Conservation (phyloP, 2,797 vertebrate genomes). For the Pseudochromis fuscus region DNA sequence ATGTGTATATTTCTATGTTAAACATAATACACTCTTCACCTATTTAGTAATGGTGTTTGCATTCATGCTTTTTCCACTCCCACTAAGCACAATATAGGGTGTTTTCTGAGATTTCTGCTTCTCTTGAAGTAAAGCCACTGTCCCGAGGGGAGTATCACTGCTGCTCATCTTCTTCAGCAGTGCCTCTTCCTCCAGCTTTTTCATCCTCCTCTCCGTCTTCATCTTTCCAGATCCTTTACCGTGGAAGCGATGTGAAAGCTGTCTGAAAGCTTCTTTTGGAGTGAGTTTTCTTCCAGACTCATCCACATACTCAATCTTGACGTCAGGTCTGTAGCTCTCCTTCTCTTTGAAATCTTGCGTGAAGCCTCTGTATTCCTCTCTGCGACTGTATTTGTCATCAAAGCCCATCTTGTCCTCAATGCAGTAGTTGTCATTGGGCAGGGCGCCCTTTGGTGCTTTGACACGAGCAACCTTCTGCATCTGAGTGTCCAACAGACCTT, state of each 20-base stretch:
- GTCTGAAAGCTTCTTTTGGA: constrained; percentile 95
- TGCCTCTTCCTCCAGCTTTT: constrained; percentile 94
- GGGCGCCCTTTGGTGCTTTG: constrained; percentile 86
- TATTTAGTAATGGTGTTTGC: constrained; percentile 85
- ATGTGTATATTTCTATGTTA: constrained; percentile 9
- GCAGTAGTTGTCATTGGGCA: constrained; percentile 92
- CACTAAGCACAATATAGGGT: constrained; percentile 93
- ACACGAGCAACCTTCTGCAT: constrained; percentile 92
- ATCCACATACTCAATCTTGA: constrained; percentile 96
- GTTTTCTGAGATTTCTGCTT: constrained; percentile 98
- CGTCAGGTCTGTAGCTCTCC: constrained; percentile 89
- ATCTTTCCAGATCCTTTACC: constrained; percentile 96
- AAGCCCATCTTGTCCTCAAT: constrained; percentile 98
- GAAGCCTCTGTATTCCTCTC: constrained; percentile 95
- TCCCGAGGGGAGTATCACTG: constrained; percentile 93
- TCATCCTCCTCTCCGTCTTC: constrained; percentile 96
- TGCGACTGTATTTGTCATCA: constrained; percentile 94
- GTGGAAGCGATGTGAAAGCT: constrained; percentile 94
- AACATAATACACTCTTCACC: constrained; percentile 23
- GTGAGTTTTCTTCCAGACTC: constrained; percentile 93
- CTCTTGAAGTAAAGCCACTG: constrained; percentile 93
- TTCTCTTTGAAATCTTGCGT: constrained; percentile 97
- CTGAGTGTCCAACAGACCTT: constrained; percentile 93
- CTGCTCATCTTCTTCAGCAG: constrained; percentile 98
- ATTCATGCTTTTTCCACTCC: constrained; percentile 96